These are phyloP conservation scores for Siderastrea radians DNA, from an alignment of 92 coral and sea anemone species.

Conservation along the genomic window DNA sequence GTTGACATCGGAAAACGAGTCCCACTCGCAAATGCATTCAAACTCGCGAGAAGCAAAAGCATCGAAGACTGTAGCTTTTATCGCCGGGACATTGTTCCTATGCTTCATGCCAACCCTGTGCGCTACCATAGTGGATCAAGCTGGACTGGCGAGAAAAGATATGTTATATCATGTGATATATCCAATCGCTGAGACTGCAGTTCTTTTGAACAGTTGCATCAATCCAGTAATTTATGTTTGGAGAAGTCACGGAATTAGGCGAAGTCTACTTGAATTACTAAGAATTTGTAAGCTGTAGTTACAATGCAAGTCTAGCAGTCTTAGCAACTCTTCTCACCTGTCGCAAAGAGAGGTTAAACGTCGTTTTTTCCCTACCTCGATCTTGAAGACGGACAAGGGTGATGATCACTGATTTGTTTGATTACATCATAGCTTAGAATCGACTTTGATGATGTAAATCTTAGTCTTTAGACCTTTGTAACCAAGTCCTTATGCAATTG, in stretches of 20 bases:
- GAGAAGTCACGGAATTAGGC: constrained; percentile 64
- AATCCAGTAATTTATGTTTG: constrained; percentile 85
- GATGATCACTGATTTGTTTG: too few relatives aligned
- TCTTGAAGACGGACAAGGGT: too few relatives aligned
- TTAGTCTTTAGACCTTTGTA: too few relatives aligned
- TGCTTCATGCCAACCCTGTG: constrained; percentile 75
- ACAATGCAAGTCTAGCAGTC: not conserved
- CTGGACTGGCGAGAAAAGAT: constrained; percentile 39
- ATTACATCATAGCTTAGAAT: too few relatives aligned
- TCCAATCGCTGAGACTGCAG: constrained; percentile 79
- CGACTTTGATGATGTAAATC: too few relatives aligned
- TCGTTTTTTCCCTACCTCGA: too few relatives aligned
- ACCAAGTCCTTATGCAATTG: too few relatives aligned
- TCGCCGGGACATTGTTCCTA: constrained; percentile 76
- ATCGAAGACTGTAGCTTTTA: constrained; percentile 72
- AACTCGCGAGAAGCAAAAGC: constrained; percentile 70
- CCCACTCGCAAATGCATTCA: constrained; percentile 4
- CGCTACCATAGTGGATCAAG: constrained; percentile 72
- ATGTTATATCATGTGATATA: constrained; percentile 77
- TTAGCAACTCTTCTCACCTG: not conserved
- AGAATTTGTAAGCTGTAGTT: constrained; percentile 3
- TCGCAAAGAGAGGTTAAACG: too few relatives aligned
- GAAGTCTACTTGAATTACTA: constrained; percentile 62
- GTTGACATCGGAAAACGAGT: constrained; percentile 18
- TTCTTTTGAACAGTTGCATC: constrained; percentile 73